Percentiles rank a stretch among this genome's conserved stretches.
Conservation (phyloP, 2,888 invertebrate species). For the Diarsia brunnea region DNA sequence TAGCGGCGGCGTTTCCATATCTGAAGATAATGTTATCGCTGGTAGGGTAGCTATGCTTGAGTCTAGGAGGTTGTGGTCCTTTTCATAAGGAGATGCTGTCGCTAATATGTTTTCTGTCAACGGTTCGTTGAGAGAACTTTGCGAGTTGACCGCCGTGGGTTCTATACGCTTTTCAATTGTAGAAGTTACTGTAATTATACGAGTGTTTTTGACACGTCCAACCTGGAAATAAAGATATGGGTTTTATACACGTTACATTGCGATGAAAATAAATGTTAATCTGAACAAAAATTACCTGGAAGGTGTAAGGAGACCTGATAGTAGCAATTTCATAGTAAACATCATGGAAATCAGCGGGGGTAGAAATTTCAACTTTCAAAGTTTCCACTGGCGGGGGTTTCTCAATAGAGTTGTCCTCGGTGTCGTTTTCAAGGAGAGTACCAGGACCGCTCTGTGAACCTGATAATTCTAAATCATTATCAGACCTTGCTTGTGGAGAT, state of each 20-base stretch:
- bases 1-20: slow-evolving; percentile 95
- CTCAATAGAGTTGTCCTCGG: slow-evolving; percentile 92
- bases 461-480: slow-evolving; percentile 93
- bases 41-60: slow-evolving; percentile 96
- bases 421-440: slow-evolving; percentile 91
- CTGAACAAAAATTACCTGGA: slow-evolving; percentile 92
- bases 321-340: slow-evolving; percentile 97
- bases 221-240: slow-evolving; percentile 90
- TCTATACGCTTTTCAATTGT: slow-evolving; percentile 95
- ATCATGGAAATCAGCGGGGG: slow-evolving; percentile 96
- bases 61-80: slow-evolving; percentile 92
- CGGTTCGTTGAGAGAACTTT: slow-evolving; percentile 93
- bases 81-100: slow-evolving; percentile 94
- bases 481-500: slow-evolving; percentile 90
- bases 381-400: slow-evolving; percentile 94
- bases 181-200: slow-evolving; percentile 96
- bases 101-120: slow-evolving; percentile 97
- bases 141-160: slow-evolving; percentile 89
- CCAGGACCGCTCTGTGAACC: slow-evolving; percentile 92
- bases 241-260: slow-evolving; percentile 18
- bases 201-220: slow-evolving; percentile 96
- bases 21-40: slow-evolving; percentile 94
- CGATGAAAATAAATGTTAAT: neutral
- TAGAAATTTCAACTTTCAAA: slow-evolving; percentile 96
- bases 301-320: slow-evolving; percentile 96